Conservation (phyloP, 2,888 invertebrate genomes). For the Folsomia manolachei region DNA sequence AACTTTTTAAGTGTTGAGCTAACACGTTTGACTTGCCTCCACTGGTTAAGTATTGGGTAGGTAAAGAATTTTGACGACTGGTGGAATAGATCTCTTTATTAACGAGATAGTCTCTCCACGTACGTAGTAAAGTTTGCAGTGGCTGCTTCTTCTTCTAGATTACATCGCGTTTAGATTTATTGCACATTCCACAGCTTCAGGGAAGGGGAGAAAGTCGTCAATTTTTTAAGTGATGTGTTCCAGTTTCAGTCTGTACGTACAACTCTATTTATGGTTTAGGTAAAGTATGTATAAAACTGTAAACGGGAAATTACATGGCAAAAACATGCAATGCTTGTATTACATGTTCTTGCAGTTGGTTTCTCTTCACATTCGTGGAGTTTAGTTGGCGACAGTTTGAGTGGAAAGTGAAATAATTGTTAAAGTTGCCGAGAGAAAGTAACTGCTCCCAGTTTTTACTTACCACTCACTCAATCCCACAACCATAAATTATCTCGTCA, state of each 20-base stretch:
- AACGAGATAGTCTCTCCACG: neutral
- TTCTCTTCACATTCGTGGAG: too few species aligned
- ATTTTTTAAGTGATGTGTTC: neutral
- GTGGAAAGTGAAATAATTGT: neutral
- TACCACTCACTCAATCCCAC: neutral
- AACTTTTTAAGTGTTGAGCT: neutral
- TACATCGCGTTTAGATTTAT: neutral
- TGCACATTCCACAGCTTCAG: neutral
- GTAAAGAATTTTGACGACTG: neutral
- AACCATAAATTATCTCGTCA: neutral
- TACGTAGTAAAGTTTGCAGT: neutral
- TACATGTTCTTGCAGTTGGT: neutral
- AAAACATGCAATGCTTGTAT: neutral
- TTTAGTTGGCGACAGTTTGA: neutral
- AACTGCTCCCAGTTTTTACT: neutral
- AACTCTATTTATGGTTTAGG: neutral
- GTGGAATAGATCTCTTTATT: neutral
- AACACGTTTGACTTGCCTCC: neutral
- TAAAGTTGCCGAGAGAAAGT: neutral
- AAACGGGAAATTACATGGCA: neutral
- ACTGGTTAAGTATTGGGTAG: neutral
- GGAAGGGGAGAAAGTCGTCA: neutral
- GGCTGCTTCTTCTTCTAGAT: too few species aligned
- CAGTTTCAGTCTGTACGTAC: too few species aligned
- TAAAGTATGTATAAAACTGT: neutral